phyloP scores from a whole-genome alignment of 2,888 invertebrate species.

The Lymantria monacha region DNA sequence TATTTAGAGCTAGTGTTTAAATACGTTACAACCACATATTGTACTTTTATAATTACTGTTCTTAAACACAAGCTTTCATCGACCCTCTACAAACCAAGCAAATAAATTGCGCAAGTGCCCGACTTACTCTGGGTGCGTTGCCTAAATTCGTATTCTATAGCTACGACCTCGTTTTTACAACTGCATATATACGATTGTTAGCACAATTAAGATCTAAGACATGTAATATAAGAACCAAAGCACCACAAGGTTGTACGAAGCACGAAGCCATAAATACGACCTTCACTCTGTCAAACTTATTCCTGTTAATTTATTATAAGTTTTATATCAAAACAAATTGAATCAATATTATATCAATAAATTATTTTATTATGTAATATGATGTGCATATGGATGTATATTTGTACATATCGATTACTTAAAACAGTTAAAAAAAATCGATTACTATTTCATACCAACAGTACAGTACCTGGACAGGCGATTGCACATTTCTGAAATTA shows the following conservation, averaged over 20 bases:
- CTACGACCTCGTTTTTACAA: slow-evolving; percentile 52
- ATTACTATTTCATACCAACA: no score
- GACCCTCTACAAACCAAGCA: slow-evolving; percentile 29
- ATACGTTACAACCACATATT: background rate
- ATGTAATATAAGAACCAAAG: slow-evolving; percentile 45
- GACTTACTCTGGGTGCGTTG: slow-evolving; percentile 42
- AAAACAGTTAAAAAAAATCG: no score
- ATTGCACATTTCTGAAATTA: no score
- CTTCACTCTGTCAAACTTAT: slow-evolving; percentile 21
- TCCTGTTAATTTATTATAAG: slow-evolving; percentile 8
- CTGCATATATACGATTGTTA: slow-evolving; percentile 60
- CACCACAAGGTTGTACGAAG: slow-evolving; percentile 54
- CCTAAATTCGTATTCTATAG: slow-evolving; percentile 42
- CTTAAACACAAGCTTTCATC: slow-evolving; percentile 21
- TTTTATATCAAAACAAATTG: slow-evolving; percentile 2
- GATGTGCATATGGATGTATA: background rate
- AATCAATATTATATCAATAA: background rate
- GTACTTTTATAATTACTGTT: slow-evolving; percentile 11
- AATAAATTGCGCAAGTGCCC: slow-evolving; percentile 44
- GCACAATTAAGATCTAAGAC: slow-evolving; percentile 59
- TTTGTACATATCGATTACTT: no score
- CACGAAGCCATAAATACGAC: slow-evolving; percentile 46
- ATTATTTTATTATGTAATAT: no score
- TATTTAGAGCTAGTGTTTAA: background rate
- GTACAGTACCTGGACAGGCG: no score